A percentile compares a stretch with the other conserved stretches of the same genome.
Conservation (phyloP, 2,888 invertebrate genomes). For the Ctena decussata region DNA sequence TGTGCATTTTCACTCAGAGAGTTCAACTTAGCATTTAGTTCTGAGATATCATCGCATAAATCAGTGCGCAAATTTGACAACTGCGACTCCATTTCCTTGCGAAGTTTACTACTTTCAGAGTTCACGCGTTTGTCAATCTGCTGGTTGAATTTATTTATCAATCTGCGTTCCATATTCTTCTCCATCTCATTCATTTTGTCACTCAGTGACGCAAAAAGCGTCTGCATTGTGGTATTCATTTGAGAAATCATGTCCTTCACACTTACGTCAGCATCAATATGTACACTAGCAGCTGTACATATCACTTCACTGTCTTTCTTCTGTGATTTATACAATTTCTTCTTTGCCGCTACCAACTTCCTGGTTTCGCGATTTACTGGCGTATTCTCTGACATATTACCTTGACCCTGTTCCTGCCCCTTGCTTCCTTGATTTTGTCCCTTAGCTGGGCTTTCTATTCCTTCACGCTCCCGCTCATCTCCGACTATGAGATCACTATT, state of each 20-base stretch:
- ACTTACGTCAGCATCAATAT: neutral
- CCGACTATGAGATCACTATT: neutral
- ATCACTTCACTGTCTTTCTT: neutral
- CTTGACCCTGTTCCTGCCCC: too few relatives aligned
- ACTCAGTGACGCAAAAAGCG: neutral
- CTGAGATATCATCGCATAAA: neutral
- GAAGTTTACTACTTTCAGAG: neutral
- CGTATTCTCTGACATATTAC: too few relatives aligned
- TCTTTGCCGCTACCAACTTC: neutral
- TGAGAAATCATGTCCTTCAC: neutral
- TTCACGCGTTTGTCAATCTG: conserved; percentile 1
- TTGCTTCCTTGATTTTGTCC: neutral
- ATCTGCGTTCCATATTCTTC: neutral
- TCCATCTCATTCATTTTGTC: conserved; percentile 4
- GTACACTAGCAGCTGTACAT: neutral
- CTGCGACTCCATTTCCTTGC: neutral
- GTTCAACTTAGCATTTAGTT: neutral
- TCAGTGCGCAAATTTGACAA: neutral
- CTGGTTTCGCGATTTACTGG: neutral
- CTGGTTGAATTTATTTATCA: neutral
- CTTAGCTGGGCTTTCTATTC: neutral
- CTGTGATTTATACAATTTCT: neutral
- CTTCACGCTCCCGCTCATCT: neutral
- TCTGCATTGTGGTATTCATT: conserved; percentile 4
- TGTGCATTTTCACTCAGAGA: neutral